Evolutionary conservation across 1,140 invertebrate species (phyloP).

Genomic region (Mamestra configurata): DNA sequence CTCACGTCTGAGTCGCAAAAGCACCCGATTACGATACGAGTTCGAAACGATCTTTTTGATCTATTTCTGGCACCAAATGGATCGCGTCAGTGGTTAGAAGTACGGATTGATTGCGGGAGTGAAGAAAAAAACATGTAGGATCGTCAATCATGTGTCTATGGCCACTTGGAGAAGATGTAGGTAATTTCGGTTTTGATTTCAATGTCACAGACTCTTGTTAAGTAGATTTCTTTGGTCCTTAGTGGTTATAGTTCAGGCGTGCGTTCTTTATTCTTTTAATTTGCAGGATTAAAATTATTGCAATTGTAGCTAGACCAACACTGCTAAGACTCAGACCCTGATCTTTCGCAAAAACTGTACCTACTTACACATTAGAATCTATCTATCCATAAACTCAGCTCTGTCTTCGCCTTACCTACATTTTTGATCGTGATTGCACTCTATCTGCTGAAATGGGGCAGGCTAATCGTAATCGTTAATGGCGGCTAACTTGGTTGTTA

Average conservation of each 20-base stretch:
- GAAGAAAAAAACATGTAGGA: slow-evolving; percentile 30
- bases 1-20: slow-evolving; percentile 63
- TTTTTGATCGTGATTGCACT: not conserved
- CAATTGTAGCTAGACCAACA: no score
- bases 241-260: no score
- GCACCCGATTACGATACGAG: slow-evolving; percentile 63
- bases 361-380: no score
- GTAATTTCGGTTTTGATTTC: no score
- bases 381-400: no score
- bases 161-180: not conserved
- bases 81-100: slow-evolving; percentile 62
- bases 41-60: slow-evolving; percentile 72
- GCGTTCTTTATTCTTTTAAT: no score
- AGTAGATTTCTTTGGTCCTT: not conserved
- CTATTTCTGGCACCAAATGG: slow-evolving; percentile 79
- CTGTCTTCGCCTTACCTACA: no score
- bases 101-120: slow-evolving; percentile 50
- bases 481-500: no score
- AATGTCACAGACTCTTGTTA: not conserved
- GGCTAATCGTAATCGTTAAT: not conserved
- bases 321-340: no score
- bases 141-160: slow-evolving; percentile 13
- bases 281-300: no score
- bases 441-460: not conserved
- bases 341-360: no score